Conservation (phyloP, 2,113 vertebrate genomes). For the Paralichthys olivaceus region DNA sequence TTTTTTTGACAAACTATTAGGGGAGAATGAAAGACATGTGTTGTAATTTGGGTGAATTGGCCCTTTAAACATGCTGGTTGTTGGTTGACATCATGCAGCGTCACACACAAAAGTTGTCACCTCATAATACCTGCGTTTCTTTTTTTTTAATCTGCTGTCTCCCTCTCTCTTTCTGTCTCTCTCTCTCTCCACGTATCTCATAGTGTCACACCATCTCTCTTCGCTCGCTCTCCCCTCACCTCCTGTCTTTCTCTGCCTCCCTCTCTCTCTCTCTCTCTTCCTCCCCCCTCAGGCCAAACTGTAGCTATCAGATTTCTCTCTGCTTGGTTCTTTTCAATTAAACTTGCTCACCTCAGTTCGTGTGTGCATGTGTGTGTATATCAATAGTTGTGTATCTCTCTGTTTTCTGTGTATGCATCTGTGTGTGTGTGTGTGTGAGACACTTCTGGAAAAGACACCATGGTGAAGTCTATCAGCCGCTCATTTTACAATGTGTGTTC, state of each 20-base stretch:
- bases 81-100: not conserved
- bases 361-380: constrained; percentile 3
- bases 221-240: too few relatives aligned
- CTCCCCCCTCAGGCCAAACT: constrained; percentile 64
- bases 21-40: too few relatives aligned
- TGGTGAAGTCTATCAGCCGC: constrained; percentile 66
- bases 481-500: constrained; percentile 64
- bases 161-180: not conserved
- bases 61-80: too few relatives aligned
- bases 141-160: too few relatives aligned
- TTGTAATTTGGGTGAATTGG: too few relatives aligned
- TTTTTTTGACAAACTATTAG: too few relatives aligned
- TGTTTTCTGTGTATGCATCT: constrained; percentile 13
- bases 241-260: not conserved
- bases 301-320: constrained; percentile 75
- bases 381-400: not conserved
- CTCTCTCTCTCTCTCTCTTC: not conserved
- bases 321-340: constrained; percentile 78
- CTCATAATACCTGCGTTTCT: too few relatives aligned
- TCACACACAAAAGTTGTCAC: not conserved
- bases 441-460: constrained; percentile 64
- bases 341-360: constrained; percentile 45
- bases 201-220: too few relatives aligned
- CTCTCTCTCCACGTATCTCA: constrained; percentile 2
- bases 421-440: constrained; percentile 26